Evolutionary conservation across 1,140 invertebrate species (phyloP), one percentile per base, ranked within the genome.

Genomic region (Anastatus disparis): DNA sequence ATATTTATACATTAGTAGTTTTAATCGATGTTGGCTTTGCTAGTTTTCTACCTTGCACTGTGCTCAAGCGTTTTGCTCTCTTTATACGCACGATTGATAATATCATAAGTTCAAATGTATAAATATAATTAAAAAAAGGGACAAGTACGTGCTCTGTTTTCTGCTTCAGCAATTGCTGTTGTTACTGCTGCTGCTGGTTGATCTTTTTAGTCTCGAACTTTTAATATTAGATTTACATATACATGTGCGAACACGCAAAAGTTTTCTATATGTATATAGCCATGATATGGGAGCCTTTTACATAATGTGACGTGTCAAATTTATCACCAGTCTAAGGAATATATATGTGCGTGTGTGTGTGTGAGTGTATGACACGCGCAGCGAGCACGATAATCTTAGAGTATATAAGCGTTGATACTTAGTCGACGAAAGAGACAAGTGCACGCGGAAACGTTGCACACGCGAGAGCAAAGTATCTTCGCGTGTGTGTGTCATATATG

Each of bases 381-480:
- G n/a, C n/a, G n/a, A n/a, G 26, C 2, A 35, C 1, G 13, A 17
- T 8, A 24, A 52, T 55, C 15, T 35, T n/a, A 8, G 27, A 8
- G 52, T 31, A n/a, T 53, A 31, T 29, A 17, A 2, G 15, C n/a
- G 17, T 31, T 15, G 22, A 0, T 24, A 13, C 27, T 55, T 42
- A 56, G 31, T 44, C 64, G 64, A 52, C 38, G 44, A 68, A 59
- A 68, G 65, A 68, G 65, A 59, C 65, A 68, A 68, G 65, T 68
- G 65, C 44, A 68, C 55, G 55, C 65, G 65, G 65, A 68, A 68
- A 68, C 44, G 55, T 10, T 38, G 63, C 38, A 35, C 17, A 17
- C n/a, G 12, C 31, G 13, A 8, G n/a, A n/a, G n/a, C n/a, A n/a
- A n/a, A n/a, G n/a, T n/a, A n/a, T 15, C 10, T n/a, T 13, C 40